Evolutionary conservation across 1,140 invertebrate genomes (phyloP).

Genomic region (Papilio helenus): DNA sequence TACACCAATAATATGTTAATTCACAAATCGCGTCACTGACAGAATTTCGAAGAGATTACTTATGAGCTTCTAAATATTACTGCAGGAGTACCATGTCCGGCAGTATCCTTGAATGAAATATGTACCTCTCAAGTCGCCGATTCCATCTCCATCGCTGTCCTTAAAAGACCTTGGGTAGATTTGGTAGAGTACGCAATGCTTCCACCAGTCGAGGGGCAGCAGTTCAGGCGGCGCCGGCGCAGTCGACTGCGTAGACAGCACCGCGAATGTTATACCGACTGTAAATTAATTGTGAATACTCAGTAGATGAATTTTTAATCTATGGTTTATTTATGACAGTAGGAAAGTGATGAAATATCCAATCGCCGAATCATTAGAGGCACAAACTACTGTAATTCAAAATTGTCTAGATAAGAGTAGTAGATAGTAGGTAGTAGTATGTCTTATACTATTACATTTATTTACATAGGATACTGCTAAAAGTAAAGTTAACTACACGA

Average conservation of each 20-base stretch:
- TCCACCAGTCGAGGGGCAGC: constrained; percentile 86
- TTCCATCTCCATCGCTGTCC: constrained; percentile 90
- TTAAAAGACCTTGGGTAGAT: constrained; percentile 91
- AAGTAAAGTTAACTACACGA: too few relatives aligned
- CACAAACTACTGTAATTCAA: too few relatives aligned
- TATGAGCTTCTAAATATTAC: background rate
- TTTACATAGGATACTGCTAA: too few relatives aligned
- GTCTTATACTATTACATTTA: too few relatives aligned
- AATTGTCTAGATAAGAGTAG: too few relatives aligned
- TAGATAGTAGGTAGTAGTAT: too few relatives aligned
- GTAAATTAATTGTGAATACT: constrained; percentile 2
- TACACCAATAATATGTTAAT: background rate
- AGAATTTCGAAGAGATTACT: background rate
- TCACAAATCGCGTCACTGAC: too few relatives aligned
- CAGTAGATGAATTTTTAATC: too few relatives aligned
- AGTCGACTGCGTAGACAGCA: constrained; percentile 51
- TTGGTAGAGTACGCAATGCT: constrained; percentile 89
- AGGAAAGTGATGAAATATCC: too few relatives aligned
- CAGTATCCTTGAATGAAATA: background rate
- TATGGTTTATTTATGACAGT: too few relatives aligned
- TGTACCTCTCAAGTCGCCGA: constrained; percentile 88
- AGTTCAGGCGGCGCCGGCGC: constrained; percentile 58
- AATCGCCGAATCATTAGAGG: too few relatives aligned
- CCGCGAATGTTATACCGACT: constrained; percentile 63
- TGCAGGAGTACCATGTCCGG: background rate